phyloP scores from a whole-genome alignment of 2,888 invertebrate species.

The Meliscaeva auricollis region DNA sequence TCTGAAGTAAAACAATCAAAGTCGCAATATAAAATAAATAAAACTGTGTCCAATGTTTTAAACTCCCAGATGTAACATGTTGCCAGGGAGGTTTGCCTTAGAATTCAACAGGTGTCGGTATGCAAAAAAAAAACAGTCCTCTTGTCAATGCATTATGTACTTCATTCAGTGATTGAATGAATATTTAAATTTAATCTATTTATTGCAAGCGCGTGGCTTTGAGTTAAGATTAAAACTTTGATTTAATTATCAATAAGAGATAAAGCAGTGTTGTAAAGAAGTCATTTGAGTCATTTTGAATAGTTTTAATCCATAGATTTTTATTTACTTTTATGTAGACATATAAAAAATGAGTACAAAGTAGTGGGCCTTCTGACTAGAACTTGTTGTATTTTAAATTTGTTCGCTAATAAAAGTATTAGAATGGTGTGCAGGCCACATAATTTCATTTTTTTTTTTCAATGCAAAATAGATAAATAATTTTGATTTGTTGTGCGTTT shows the following conservation, averaged over 20 bases:
- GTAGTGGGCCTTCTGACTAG: too few species aligned
- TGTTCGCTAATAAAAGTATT: too few species aligned
- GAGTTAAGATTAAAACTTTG: background rate
- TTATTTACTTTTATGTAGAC: too few species aligned
- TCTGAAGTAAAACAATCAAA: background rate
- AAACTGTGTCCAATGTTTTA: too few species aligned
- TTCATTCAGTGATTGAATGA: background rate
- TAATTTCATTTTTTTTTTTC: too few species aligned
- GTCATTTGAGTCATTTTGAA: background rate
- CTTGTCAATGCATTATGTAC: background rate
- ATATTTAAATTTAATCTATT: background rate
- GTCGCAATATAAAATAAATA: background rate
- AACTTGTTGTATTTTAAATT: too few species aligned
- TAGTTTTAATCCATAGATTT: background rate
- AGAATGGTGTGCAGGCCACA: too few species aligned
- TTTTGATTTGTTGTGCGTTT: too few species aligned
- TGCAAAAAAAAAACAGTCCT: background rate
- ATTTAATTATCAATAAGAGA: background rate
- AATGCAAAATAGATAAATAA: too few species aligned
- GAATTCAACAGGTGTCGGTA: constrained; percentile 12
- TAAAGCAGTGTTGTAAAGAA: background rate
- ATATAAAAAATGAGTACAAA: too few species aligned
- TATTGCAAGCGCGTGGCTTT: background rate
- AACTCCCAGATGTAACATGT: too few species aligned
- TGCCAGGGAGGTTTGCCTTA: constrained; percentile 3